Evolutionary conservation across 2,888 invertebrate genomes (phyloP).

Genomic region (Sarcophaga variegata): DNA sequence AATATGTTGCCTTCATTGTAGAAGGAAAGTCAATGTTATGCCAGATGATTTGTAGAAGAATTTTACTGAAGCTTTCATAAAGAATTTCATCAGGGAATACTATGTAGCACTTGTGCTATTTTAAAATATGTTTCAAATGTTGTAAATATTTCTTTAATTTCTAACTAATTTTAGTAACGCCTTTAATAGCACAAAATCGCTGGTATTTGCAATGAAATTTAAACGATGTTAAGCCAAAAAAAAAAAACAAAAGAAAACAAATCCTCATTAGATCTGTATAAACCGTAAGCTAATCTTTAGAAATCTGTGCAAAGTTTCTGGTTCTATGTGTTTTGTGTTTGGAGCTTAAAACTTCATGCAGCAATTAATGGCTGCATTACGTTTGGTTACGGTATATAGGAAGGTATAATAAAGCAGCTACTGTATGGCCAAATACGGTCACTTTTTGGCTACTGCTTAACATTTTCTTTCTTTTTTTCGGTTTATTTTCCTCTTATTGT

Average conservation of each 20-base stretch:
- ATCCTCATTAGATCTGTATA: not conserved
- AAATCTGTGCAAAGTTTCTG: not conserved
- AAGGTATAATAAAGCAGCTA: conserved; percentile 21
- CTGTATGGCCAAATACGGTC: conserved; percentile 55
- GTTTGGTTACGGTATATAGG: not conserved
- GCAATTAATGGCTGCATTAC: not conserved
- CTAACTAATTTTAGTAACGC: conserved; percentile 73
- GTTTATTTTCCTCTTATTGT: not conserved
- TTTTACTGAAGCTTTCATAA: too few relatives aligned
- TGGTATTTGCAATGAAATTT: conserved; percentile 1
- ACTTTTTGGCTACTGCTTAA: conserved; percentile 35
- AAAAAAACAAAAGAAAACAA: not conserved
- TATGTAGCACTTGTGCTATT: not conserved
- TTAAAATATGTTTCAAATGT: too few relatives aligned
- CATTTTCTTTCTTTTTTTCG: not conserved
- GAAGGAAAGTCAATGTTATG: too few relatives aligned
- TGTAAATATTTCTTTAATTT: not conserved
- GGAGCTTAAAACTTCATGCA: conserved; percentile 11
- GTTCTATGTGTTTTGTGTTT: not conserved
- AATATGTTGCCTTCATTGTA: too few relatives aligned
- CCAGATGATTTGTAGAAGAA: too few relatives aligned
- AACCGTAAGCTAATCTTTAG: conserved; percentile 6
- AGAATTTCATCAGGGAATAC: not conserved
- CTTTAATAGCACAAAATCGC: conserved; percentile 76
- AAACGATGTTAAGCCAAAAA: too few relatives aligned